A percentile compares a stretch with the other conserved stretches of the same genome.
phyloP scores from a whole-genome alignment of 2,888 invertebrate species.

The Hyposoter didymator region DNA sequence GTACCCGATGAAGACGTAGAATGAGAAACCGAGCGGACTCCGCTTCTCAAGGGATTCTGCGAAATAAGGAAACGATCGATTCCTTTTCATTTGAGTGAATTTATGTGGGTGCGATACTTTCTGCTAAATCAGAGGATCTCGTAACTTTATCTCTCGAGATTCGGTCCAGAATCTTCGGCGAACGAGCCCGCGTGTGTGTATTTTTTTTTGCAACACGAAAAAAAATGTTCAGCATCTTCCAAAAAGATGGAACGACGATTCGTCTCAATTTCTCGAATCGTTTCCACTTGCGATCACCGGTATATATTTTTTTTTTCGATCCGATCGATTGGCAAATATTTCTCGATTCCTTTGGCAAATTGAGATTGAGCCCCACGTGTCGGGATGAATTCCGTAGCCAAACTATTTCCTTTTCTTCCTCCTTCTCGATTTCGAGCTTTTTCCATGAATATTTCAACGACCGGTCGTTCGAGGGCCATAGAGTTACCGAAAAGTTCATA shows the following conservation, averaged over 20 bases:
- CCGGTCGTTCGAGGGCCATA: background rate
- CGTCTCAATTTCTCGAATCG: background rate
- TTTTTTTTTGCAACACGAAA: background rate
- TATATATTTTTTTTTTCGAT: background rate
- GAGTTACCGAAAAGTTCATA: background rate
- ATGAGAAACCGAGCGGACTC: slow-evolving; percentile 45
- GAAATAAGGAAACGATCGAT: slow-evolving; percentile 66
- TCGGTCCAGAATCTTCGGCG: background rate
- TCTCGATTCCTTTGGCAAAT: background rate
- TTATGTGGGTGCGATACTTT: slow-evolving; percentile 27
- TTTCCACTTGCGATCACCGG: background rate
- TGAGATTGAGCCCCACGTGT: background rate
- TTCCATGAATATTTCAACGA: slow-evolving; percentile 28
- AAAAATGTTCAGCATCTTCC: no score
- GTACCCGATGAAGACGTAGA: slow-evolving; percentile 56
- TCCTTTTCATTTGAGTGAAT: slow-evolving; percentile 69
- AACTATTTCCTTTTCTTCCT: background rate
- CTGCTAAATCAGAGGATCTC: background rate
- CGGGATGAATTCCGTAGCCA: background rate
- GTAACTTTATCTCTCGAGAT: background rate
- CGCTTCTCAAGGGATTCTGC: slow-evolving; percentile 53
- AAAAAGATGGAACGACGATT: background rate
- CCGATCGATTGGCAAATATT: background rate
- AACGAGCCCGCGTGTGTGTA: background rate
- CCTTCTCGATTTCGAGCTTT: background rate